Evolutionary conservation across 1,140 invertebrate species (phyloP).

Genomic region (Eriocheir sinensis): DNA sequence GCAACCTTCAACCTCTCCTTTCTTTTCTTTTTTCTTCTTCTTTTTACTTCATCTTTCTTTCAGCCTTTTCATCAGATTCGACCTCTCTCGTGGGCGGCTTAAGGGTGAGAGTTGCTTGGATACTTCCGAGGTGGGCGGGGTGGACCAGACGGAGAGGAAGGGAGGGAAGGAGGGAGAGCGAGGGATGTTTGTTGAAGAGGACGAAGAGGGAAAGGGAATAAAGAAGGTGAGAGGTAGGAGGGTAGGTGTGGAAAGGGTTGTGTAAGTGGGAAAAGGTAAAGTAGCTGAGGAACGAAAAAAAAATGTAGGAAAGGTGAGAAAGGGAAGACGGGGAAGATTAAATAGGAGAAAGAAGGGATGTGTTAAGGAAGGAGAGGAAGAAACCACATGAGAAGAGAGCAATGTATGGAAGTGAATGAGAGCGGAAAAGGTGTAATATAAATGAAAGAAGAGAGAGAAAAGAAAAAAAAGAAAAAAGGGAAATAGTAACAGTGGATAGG

Average conservation of each 20-base stretch:
- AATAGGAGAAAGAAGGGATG: too few species aligned
- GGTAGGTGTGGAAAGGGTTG: neutral
- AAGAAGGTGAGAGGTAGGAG: neutral
- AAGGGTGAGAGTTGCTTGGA: neutral
- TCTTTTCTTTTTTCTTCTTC: neutral
- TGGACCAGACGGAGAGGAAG: neutral
- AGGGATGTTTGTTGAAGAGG: neutral
- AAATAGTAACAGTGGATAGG: too few species aligned
- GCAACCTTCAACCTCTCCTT: constrained; percentile 33
- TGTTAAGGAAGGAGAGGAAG: too few species aligned
- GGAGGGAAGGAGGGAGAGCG: neutral
- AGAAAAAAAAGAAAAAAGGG: too few species aligned
- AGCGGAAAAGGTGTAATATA: too few species aligned
- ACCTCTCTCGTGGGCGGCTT: neutral
- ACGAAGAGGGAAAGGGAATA: neutral
- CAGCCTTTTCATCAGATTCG: neutral
- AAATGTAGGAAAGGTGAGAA: too few species aligned
- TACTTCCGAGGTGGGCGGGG: neutral
- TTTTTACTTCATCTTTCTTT: constrained; percentile 9
- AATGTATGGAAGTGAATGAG: too few species aligned
- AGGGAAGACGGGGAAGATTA: too few species aligned
- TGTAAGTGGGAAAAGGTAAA: neutral
- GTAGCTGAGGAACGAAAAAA: too few species aligned
- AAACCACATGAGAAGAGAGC: too few species aligned
- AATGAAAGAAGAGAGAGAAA: too few species aligned